Evolutionary conservation across 2,888 invertebrate genomes (phyloP), one percentile per base, ranked within the genome.

Genomic region (Sarcophaga rosellei): DNA sequence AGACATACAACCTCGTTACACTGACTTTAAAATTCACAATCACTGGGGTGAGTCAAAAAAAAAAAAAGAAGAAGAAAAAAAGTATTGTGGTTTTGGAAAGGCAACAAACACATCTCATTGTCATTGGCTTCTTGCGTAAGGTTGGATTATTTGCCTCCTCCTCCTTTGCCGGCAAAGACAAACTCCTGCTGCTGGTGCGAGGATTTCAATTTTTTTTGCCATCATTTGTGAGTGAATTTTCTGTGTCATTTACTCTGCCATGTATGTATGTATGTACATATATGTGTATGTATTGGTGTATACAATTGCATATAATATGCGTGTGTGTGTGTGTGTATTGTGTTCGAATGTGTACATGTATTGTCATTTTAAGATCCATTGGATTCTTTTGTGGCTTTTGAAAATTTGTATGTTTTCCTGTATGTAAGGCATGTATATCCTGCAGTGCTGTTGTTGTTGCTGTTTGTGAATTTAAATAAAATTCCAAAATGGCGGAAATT

Each of bases 291-390:
- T 65, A 69, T 20, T 66, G 59, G 75, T 61, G 8, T n/a, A 61
- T 61, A n/a, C n/a, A 10, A 61, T 47, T 35, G 35, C 1, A 35
- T 35, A 35, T 35, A 35, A 25, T 4, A 4, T 25, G 6, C 5
- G 6, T 35, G 35, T 35, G 1, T 8, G 20, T 69, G 21, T 63
- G 25, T 53, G 21, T 68, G 23, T 21, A 61, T 69, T 53, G 44
- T 68, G 23, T 21, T 66, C 66, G n/a, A 73, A 59, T n/a, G 68
- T 74, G 83, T 68, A 73, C 62, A 81, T 8, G 86, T 70, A 81
- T 87, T 89, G 91, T 89, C 90, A 91, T 91, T 91, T 91, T 90
- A 90, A 90, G 90, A 89, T 89, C 88, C 91, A 88, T 90, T 90
- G 90, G 90, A 91, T 90, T 90, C 89, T 88, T 88, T 89, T 90